Evolutionary conservation across 2,113 vertebrate species (phyloP).

Genomic region (Hippocampus comes): DNA sequence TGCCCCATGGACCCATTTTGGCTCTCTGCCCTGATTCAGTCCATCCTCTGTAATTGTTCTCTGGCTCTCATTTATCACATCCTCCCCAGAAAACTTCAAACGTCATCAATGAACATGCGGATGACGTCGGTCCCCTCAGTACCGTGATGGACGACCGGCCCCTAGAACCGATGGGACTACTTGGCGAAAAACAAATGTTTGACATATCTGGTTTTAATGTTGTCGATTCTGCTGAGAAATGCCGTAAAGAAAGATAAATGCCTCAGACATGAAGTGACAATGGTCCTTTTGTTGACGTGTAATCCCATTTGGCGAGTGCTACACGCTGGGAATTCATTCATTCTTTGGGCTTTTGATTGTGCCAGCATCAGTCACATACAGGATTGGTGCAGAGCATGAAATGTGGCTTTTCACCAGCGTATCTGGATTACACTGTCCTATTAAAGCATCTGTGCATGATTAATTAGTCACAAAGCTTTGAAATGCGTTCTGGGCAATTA

Average conservation of each 20-base stretch:
- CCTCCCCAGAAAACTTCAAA: slow-evolving; percentile 38
- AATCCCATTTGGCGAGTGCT: slow-evolving; percentile 42
- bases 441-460: slow-evolving; percentile 56
- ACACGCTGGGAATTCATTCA: slow-evolving; percentile 52
- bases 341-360: slow-evolving; percentile 35
- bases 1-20: not conserved
- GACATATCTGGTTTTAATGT: slow-evolving; percentile 61
- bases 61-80: slow-evolving; percentile 43
- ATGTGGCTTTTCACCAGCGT: slow-evolving; percentile 52
- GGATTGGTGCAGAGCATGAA: slow-evolving; percentile 56
- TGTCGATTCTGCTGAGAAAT: slow-evolving; percentile 41
- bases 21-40: not conserved
- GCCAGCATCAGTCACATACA: slow-evolving; percentile 27
- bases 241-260: slow-evolving; percentile 46
- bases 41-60: slow-evolving; percentile 27
- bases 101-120: slow-evolving; percentile 47
- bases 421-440: slow-evolving; percentile 50
- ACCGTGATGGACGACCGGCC: slow-evolving; percentile 49
- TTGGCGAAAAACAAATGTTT: slow-evolving; percentile 37
- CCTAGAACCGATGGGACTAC: slow-evolving; percentile 34
- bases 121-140: slow-evolving; percentile 43
- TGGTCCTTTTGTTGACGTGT: slow-evolving; percentile 41
- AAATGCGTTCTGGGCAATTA: slow-evolving; percentile 33
- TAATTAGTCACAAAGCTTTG: slow-evolving; percentile 54
- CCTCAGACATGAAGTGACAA: slow-evolving; percentile 41